Percentiles rank a stretch among this genome's conserved stretches.
Evolutionary conservation across 2,113 vertebrate species (phyloP).

Genomic region (Oreotragus oreotragus): DNA sequence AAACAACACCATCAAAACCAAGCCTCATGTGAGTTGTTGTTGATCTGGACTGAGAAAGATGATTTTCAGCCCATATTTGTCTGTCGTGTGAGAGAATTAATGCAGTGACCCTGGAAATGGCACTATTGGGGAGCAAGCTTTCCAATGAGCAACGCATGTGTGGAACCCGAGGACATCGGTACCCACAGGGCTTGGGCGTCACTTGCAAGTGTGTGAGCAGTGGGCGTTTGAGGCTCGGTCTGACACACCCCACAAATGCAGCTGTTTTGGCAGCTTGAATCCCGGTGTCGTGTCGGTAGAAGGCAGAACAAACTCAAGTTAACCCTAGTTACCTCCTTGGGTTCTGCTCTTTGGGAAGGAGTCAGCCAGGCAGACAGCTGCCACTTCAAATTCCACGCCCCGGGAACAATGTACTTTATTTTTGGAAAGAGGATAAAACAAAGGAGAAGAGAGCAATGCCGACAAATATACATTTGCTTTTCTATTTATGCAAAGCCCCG

Average conservation of each 20-base stretch:
- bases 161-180: background rate
- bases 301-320: constrained; percentile 36
- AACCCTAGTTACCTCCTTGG: constrained; percentile 44
- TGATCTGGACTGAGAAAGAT: background rate
- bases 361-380: constrained; percentile 71
- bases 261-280: constrained; percentile 44
- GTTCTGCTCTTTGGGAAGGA: constrained; percentile 50
- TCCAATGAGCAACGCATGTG: background rate
- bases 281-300: background rate
- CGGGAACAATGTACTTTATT: constrained; percentile 71
- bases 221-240: background rate
- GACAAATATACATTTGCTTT: constrained; percentile 65
- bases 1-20: background rate
- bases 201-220: background rate
- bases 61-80: background rate
- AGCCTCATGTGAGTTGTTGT: background rate
- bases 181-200: background rate
- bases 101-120: background rate
- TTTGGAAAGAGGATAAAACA: constrained; percentile 68
- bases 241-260: background rate
- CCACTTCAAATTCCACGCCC: constrained; percentile 64
- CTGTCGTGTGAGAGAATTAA: background rate
- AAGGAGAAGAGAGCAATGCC: constrained; percentile 49
- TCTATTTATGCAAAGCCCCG: constrained; percentile 61
- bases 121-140: background rate